These are phyloP conservation scores for Tachystola acroxantha DNA, from an alignment of 2,888 invertebrate species.

Conservation along the genomic window DNA sequence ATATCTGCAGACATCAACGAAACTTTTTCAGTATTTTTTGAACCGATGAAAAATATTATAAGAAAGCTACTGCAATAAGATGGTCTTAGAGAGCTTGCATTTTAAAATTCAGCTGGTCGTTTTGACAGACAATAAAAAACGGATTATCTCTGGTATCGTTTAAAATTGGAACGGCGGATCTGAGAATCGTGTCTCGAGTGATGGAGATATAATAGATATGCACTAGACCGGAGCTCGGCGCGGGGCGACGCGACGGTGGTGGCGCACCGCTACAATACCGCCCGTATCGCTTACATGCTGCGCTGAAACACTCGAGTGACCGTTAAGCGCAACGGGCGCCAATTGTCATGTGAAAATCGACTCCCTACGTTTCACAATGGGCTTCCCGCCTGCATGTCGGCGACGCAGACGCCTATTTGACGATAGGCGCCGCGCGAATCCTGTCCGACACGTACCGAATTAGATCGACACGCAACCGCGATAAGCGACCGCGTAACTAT, in stretches of 20 bases:
- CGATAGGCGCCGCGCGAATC: slow-evolving; percentile 52
- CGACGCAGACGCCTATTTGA: slow-evolving; percentile 38
- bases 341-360: slow-evolving; percentile 58
- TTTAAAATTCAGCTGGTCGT: slow-evolving; percentile 21
- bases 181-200: slow-evolving; percentile 53
- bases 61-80: too few relatives aligned
- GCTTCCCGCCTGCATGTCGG: slow-evolving; percentile 43
- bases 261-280: slow-evolving; percentile 62
- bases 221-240: slow-evolving; percentile 67
- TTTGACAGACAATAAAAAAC: slow-evolving; percentile 49
- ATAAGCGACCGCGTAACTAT: slow-evolving; percentile 60
- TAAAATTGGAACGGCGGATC: slow-evolving; percentile 62
- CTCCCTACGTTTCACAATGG: slow-evolving; percentile 28
- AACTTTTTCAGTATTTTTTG: too few relatives aligned
- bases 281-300: slow-evolving; percentile 66
- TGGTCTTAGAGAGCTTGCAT: too few relatives aligned
- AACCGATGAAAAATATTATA: too few relatives aligned
- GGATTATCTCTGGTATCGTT: slow-evolving; percentile 54
- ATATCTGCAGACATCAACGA: too few relatives aligned
- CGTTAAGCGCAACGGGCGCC: slow-evolving; percentile 68
- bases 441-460: slow-evolving; percentile 34
- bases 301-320: slow-evolving; percentile 58
- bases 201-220: slow-evolving; percentile 67
- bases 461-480: slow-evolving; percentile 58
- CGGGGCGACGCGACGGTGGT: too few relatives aligned